Base-by-base conservation (phyloP, 2,797 vertebrate species). In the Lagorchestes hirsutus region DNA sequence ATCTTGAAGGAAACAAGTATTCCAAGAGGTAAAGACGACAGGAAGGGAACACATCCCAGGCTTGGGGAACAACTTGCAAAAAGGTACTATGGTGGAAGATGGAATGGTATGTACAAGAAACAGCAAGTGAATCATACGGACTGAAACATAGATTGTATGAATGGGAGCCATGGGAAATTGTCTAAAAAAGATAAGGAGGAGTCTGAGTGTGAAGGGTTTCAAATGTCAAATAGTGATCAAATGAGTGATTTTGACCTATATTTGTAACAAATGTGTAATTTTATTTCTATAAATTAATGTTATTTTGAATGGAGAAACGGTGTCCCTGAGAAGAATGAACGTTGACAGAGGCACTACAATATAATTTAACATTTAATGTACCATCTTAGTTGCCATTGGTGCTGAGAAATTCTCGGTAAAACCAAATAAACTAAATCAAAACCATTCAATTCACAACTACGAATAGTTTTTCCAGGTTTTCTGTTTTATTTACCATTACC, bases 401-500 rank as follows among this genome's bases (percentile, higher is more conserved):
- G 50, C 31, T 46, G 58, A 91, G 54, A 82, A 57, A 58, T 55
- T 93, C 74, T 24, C 59, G 95, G 29, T 95, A 93, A 95, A 90
- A 27, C 1, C 59, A 74, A 90, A 95, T 55, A 14, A 4, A 57
- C 13, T 87, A 58, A 93, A 0, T 92, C 57, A 1, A 74, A 94
- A 46, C 93, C 0, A 0, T 93, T 90, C 12, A 13, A 98, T 96
- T 46, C 54, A 97, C 28, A 92, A 52, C 62, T 97, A 95, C 29
- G 93, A 22, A 54, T 11, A 24, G 11, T 22, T 0, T 54, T 95
- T 97, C 92, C 93, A 93, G n/a, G 93, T 93, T 31, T 94, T 97
- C 16, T n/a, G 94, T 54, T 98, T 98, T 98, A 98, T 98, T 98
- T 94, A 93, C 57, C 96, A 97, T 93, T 62, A 74, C 93, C 94